phyloP scores from a whole-genome alignment of 2,888 invertebrate genomes.

The Allygus modestus region DNA sequence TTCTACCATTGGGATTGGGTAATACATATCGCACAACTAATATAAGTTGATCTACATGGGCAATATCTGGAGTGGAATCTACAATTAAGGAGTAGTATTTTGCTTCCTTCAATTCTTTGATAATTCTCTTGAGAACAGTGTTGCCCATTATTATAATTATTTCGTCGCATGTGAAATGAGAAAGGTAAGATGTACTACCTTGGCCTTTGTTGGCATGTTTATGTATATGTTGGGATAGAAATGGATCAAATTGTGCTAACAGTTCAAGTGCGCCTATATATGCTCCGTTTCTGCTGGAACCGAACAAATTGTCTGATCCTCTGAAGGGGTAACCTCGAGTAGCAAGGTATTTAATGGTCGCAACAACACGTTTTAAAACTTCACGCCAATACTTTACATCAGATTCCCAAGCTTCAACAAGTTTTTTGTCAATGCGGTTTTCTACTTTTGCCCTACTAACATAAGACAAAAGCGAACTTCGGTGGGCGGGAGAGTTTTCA shows the following conservation, averaged over 20 bases:
- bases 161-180: conserved; percentile 48
- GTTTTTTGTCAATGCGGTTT: no score
- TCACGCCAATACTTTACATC: conserved; percentile 49
- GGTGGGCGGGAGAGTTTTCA: conserved; percentile 19
- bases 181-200: conserved; percentile 54
- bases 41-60: conserved; percentile 49
- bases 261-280: no score
- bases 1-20: conserved; percentile 24
- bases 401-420: no score
- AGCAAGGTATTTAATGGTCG: no score
- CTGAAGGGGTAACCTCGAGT: no score
- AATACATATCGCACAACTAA: no score
- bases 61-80: conserved; percentile 34
- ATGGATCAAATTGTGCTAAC: conserved; percentile 40
- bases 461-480: conserved; percentile 18
- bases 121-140: conserved; percentile 38
- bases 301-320: no score
- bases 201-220: no score
- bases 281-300: no score
- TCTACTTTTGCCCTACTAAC: conserved; percentile 22
- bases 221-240: conserved; percentile 53
- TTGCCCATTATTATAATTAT: conserved; percentile 42
- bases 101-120: conserved; percentile 32
- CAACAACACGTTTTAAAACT: conserved; percentile 19
- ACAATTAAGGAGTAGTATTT: conserved; percentile 47